Percentiles rank a stretch among this genome's conserved stretches.
Conservation (phyloP, 2,113 vertebrate species). For the Alexandromys fortis region DNA sequence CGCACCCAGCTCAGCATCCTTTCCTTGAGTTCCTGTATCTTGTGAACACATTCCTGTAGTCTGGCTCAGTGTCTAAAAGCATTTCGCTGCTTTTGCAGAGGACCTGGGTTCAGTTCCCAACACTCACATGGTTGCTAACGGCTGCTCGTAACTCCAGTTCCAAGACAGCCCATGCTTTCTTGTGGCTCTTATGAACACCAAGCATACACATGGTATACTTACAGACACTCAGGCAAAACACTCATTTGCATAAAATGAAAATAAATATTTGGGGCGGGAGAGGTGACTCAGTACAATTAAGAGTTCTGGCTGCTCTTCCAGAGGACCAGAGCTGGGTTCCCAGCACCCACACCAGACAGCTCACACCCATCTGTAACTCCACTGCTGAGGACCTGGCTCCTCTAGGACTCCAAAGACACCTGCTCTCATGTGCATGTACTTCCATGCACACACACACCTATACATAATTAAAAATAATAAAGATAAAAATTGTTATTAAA, state of each 20-base stretch:
- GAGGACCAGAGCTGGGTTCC: background rate
- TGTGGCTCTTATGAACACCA: background rate
- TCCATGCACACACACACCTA: background rate
- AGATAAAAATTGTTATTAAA: background rate
- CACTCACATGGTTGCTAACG: background rate
- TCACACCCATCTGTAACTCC: background rate
- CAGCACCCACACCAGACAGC: background rate
- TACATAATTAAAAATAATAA: background rate
- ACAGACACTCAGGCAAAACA: background rate
- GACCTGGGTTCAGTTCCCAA: background rate
- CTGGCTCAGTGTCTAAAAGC: background rate
- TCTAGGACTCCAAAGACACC: no score
- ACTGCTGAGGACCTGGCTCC: background rate
- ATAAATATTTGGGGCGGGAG: background rate
- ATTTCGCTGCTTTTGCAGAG: background rate
- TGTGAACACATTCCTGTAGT: background rate
- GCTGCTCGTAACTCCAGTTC: background rate
- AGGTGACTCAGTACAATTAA: background rate
- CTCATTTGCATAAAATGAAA: background rate
- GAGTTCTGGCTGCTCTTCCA: background rate
- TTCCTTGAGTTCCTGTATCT: background rate
- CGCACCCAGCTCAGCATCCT: rapidly evolving
- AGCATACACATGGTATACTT: background rate
- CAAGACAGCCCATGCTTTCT: background rate
- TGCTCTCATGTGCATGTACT: background rate